Evolutionary conservation across 92 coral and sea anemone genomes (phyloP), one percentile per base, ranked within the genome.

Genomic region (Blastomussa wellsi): DNA sequence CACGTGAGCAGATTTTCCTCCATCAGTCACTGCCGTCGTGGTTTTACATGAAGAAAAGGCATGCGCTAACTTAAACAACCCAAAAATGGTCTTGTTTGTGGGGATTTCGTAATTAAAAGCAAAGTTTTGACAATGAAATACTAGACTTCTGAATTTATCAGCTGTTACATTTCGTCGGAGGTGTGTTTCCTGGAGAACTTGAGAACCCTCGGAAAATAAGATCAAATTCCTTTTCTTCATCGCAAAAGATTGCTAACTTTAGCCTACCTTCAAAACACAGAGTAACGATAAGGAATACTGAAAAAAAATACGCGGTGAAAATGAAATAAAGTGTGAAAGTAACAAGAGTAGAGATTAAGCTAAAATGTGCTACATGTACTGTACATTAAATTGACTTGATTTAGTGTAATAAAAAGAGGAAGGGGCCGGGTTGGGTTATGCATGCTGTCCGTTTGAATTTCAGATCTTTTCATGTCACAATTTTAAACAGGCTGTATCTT

Each of bases 1-100:
- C 89, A 86, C 89, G 89, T 86, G 89, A 3, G n/a, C 14, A 48
- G 48, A 9, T 12, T 47, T 13, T 11, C 35, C n/a, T 33, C 12
- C 15, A 47, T 70, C 72, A 26, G 22, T 47, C 55, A 12, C 16
- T 26, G 69, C 41, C 3, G 62, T 4, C 53, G 76, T 80, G 57
- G 57, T 47, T 69, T 81, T 38, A 44, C 49, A 3, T 44, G 8
- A 10, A 39, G 44, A 39, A 13, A 47, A 39, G 14, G 72, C 73
- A 12, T 65, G 74, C 39, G 49, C 1, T 4, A 37, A 37, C 10
- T 57, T 57, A 5, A 76, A 49, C 48, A 1, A 16, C 15, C n/a
- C 47, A 11, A 39, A 14, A 77, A 29, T 42, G 74, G 39, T 28
- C 20, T 42, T 79, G n/a, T 33, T 79, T 79, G 60, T 79, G 65